These are phyloP conservation scores for Xylota sylvarum DNA, from an alignment of 2,888 invertebrate genomes.

Conservation along the genomic window DNA sequence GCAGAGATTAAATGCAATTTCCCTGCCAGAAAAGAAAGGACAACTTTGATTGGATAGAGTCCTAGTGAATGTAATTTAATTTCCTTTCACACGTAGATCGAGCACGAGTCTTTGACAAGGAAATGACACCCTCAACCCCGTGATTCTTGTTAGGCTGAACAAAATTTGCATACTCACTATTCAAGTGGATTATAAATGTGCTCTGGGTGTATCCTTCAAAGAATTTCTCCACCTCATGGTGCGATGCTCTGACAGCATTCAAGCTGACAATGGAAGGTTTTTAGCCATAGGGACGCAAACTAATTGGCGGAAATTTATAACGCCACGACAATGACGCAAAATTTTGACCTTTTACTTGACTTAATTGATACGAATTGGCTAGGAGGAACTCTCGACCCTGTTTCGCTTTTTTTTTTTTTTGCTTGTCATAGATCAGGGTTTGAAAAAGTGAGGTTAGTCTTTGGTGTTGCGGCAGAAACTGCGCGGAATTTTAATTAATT, in stretches of 20 bases:
- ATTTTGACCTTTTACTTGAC: conserved; percentile 54
- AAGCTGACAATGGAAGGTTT: conserved; percentile 23
- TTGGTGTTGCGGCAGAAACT: conserved; percentile 19
- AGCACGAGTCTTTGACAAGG: conserved; percentile 6
- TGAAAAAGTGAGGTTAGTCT: conserved; percentile 12
- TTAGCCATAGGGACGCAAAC: conserved; percentile 21
- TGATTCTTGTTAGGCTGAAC: conserved; percentile 1
- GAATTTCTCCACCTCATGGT: not conserved
- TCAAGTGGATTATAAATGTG: conserved; percentile 8
- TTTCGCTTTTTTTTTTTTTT: not conserved
- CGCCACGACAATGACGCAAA: conserved; percentile 40
- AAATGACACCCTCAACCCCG: not conserved
- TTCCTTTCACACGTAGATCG: conserved; percentile 19
- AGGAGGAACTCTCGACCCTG: not conserved
- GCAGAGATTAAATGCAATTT: conserved; percentile 48
- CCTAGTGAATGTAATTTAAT: conserved; percentile 51
- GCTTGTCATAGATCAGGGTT: conserved; percentile 25
- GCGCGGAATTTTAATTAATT: conserved; percentile 32
- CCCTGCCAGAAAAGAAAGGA: conserved; percentile 4
- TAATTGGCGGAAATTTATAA: conserved; percentile 56
- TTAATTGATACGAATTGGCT: conserved; percentile 45
- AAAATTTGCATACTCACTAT: conserved; percentile 35
- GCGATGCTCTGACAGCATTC: conserved; percentile 2
- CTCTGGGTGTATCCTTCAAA: conserved; percentile 14
- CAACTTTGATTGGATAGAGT: conserved; percentile 28